These are phyloP conservation scores for Lepus americanus DNA, from an alignment of 2,113 vertebrate genomes.

Conservation along the genomic window DNA sequence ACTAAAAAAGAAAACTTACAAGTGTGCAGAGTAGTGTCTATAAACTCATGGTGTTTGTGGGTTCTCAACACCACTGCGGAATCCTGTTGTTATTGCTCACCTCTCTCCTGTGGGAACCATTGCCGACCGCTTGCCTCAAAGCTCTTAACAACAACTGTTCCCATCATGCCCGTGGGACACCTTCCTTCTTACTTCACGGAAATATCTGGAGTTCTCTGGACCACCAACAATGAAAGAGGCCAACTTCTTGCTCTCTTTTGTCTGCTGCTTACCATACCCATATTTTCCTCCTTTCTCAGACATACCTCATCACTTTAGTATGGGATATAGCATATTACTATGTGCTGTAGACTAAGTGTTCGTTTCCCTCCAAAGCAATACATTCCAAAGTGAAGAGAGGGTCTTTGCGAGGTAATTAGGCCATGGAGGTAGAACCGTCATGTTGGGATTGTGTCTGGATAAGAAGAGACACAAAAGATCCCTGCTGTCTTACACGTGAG, in stretches of 20 bases:
- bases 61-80: conserved; percentile 46
- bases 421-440: not conserved
- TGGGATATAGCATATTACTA: not conserved
- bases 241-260: conserved; percentile 48
- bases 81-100: conserved; percentile 49
- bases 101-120: not conserved
- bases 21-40: conserved; percentile 15
- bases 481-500: not conserved
- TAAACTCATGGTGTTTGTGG: conserved; percentile 51
- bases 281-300: not conserved
- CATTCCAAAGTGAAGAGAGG: not conserved
- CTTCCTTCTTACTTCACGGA: conserved; percentile 44
- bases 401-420: not conserved
- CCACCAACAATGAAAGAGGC: not conserved
- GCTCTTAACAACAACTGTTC: conserved; percentile 42
- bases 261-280: not conserved
- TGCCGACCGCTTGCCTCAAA: conserved; percentile 37
- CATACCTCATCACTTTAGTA: not conserved
- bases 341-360: not conserved
- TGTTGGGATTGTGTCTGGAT: not conserved
- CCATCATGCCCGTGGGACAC: not conserved
- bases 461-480: not conserved
- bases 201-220: conserved; percentile 54
- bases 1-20: conserved; percentile 47
- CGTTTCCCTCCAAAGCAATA: not conserved